These are phyloP conservation scores for Orchestia grillus DNA, from an alignment of 1,140 invertebrate genomes.

Conservation along the genomic window DNA sequence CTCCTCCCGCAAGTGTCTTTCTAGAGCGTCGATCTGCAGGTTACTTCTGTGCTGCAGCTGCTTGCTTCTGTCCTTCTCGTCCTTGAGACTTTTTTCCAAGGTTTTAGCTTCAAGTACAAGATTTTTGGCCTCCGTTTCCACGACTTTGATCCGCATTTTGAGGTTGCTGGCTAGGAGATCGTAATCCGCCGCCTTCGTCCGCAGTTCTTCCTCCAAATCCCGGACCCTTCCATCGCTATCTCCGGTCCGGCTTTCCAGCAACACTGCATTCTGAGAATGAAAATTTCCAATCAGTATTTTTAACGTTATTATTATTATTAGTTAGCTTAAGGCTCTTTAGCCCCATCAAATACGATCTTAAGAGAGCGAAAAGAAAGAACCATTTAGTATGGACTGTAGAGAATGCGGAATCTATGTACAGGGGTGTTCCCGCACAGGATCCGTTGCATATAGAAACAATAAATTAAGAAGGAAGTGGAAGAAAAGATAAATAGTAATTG, in stretches of 20 bases:
- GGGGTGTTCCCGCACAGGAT: too few relatives aligned
- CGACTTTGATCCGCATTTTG: conserved; percentile 58
- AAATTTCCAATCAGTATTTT: neutral
- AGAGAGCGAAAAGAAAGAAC: too few relatives aligned
- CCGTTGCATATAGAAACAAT: too few relatives aligned
- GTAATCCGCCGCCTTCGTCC: conserved; percentile 58
- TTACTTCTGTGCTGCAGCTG: conserved; percentile 51
- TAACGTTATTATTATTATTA: too few relatives aligned
- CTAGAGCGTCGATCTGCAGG: conserved; percentile 41
- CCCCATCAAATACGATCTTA: too few relatives aligned
- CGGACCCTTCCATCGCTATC: conserved; percentile 60
- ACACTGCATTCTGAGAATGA: conserved; percentile 57
- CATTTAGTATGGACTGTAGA: too few relatives aligned
- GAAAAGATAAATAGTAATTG: too few relatives aligned
- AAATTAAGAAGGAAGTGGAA: too few relatives aligned
- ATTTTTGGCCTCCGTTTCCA: conserved; percentile 53
- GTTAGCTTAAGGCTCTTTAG: too few relatives aligned
- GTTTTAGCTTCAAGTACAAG: neutral
- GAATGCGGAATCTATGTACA: too few relatives aligned
- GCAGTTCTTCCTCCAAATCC: conserved; percentile 60
- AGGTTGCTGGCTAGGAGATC: conserved; percentile 58
- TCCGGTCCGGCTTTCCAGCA: conserved; percentile 49
- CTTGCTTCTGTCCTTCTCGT: conserved; percentile 57
- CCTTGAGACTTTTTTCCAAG: conserved; percentile 11
- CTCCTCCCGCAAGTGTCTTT: conserved; percentile 52